phyloP scores from a whole-genome alignment of 2,113 vertebrate species.

The Trogon surrucura region DNA sequence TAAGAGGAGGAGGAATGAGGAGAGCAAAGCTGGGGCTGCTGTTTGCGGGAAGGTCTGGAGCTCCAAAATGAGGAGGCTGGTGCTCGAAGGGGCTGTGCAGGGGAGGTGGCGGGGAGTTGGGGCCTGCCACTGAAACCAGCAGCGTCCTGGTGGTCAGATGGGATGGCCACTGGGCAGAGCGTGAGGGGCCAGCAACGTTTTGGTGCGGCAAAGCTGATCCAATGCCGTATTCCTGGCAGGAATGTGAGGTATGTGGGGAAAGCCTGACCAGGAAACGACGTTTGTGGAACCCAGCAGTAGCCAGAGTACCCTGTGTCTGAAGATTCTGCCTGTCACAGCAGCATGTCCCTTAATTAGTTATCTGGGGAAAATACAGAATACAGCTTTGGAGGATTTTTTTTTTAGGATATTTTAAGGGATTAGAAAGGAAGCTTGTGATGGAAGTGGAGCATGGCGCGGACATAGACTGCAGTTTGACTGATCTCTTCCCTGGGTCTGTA shows the following conservation, averaged over 20 bases:
- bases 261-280: not conserved
- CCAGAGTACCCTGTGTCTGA: not conserved
- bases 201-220: fast-evolving
- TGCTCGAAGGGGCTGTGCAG: not conserved
- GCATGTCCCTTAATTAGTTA: not conserved
- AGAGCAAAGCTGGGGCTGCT: not conserved
- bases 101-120: not conserved
- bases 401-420: not conserved
- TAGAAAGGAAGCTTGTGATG: not conserved
- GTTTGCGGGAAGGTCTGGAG: not conserved
- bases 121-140: not conserved
- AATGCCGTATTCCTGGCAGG: not conserved
- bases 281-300: not conserved
- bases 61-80: not conserved
- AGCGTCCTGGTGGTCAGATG: not conserved
- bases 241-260: not conserved
- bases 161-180: not conserved
- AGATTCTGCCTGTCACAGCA: not conserved
- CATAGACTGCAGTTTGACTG: not conserved
- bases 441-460: not conserved
- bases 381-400: not conserved
- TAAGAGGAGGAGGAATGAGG: not conserved
- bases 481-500: not conserved
- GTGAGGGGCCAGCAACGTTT: not conserved
- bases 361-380: not conserved